Percentiles rank a stretch among this genome's conserved stretches.
Evolutionary conservation across 2,888 invertebrate species (phyloP).

Genomic region (Eledone cirrhosa): DNA sequence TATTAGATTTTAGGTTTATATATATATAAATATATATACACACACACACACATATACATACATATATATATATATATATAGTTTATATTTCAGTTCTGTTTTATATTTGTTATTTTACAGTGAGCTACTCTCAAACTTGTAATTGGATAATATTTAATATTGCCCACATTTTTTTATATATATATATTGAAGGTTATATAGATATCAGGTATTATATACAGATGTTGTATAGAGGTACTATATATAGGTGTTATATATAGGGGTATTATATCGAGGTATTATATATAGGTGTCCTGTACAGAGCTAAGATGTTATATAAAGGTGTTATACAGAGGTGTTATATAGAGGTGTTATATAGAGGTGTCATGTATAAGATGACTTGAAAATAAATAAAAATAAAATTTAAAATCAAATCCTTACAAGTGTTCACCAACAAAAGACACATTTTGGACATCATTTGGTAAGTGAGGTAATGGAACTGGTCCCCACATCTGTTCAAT

Average conservation of each 20-base stretch:
- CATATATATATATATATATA: background rate
- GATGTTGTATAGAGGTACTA: background rate
- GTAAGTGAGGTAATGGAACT: constrained; percentile 58
- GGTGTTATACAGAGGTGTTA: no score
- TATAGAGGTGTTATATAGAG: no score
- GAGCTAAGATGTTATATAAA: no score
- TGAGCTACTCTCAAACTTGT: no score
- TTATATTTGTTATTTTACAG: no score
- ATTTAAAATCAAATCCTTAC: constrained; percentile 40
- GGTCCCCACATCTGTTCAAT: constrained; percentile 65
- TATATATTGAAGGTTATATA: background rate
- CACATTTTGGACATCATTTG: constrained; percentile 57
- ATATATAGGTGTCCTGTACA: no score
- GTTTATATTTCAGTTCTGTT: no score
- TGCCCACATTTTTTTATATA: no score
- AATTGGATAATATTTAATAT: no score
- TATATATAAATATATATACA: background rate
- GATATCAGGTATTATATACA: background rate
- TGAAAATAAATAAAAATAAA: no score
- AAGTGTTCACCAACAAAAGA: constrained; percentile 65
- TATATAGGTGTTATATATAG: background rate
- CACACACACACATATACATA: background rate
- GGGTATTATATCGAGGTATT: background rate
- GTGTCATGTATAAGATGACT: no score
- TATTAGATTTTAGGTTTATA: background rate